These are phyloP conservation scores for Brachyhypopomus occidentalis DNA, from an alignment of 2,113 vertebrate genomes.

Conservation along the genomic window DNA sequence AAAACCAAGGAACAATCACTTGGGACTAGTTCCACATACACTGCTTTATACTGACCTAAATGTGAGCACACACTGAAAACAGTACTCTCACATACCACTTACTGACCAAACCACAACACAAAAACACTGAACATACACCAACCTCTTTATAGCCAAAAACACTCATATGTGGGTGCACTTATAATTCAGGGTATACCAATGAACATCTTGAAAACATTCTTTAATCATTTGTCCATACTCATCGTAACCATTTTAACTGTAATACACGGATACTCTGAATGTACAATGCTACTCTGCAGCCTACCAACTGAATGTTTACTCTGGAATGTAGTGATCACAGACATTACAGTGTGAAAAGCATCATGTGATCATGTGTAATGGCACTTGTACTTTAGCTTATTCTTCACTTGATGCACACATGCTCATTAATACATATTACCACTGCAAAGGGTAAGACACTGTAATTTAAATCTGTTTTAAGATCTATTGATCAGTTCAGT, in stretches of 20 bases:
- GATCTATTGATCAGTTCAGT: neutral
- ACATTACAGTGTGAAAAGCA: neutral
- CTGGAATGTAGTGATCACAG: neutral
- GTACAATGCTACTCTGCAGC: neutral
- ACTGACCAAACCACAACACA: neutral
- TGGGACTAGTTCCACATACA: conserved; percentile 4
- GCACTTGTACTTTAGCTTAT: neutral
- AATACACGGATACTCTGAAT: neutral
- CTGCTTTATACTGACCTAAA: neutral
- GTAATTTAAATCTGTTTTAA: neutral
- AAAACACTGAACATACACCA: neutral
- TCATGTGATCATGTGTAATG: neutral
- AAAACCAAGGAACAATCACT: neutral
- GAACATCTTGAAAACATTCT: neutral
- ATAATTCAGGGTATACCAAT: neutral
- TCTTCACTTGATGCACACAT: neutral
- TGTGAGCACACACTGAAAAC: neutral
- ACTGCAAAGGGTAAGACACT: neutral
- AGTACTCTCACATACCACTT: neutral
- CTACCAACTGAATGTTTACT: neutral
- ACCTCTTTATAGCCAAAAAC: neutral
- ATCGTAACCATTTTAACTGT: neutral
- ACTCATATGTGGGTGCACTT: neutral
- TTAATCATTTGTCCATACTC: neutral
- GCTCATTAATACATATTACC: neutral